Percentiles rank a stretch among this genome's conserved stretches.
These are phyloP conservation scores for Cylloceria caligata DNA, from an alignment of 2,888 invertebrate species.

Conservation along the genomic window DNA sequence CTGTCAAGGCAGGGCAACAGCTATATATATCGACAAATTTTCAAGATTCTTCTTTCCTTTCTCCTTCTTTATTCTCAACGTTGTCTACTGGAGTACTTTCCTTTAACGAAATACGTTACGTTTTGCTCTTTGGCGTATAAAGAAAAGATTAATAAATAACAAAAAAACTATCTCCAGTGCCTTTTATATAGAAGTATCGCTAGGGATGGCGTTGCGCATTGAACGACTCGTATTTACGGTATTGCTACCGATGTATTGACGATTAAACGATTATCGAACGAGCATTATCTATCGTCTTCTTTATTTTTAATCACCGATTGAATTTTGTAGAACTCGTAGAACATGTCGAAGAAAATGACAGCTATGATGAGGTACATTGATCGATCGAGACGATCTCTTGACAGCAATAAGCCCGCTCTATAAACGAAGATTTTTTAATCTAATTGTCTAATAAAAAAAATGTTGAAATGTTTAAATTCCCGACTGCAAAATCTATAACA, in stretches of 20 bases:
- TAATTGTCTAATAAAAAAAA: too few species aligned
- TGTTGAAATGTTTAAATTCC: too few species aligned
- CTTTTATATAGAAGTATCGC: constrained; percentile 71
- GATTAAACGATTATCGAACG: constrained; percentile 60
- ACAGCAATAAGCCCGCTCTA: too few species aligned
- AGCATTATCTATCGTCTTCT: background rate
- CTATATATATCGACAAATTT: constrained; percentile 94
- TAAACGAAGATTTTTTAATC: too few species aligned
- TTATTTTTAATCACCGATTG: constrained; percentile 17
- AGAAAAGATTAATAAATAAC: constrained; percentile 33
- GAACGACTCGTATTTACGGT: constrained; percentile 57
- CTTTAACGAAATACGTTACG: constrained; percentile 80
- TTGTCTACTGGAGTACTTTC: constrained; percentile 96
- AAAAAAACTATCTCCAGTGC: constrained; percentile 59
- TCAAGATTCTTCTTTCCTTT: constrained; percentile 96
- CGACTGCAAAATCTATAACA: too few species aligned
- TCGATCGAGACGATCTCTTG: background rate
- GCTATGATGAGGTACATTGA: background rate
- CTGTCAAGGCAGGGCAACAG: constrained; percentile 89
- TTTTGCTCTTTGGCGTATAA: constrained; percentile 31
- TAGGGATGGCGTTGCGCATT: constrained; percentile 60
- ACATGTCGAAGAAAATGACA: background rate
- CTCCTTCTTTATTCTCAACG: constrained; percentile 95
- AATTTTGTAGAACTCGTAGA: too few species aligned
- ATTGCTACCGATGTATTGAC: constrained; percentile 48